A percentile compares a stretch with the other conserved stretches of the same genome.
Evolutionary conservation across 2,113 vertebrate genomes (phyloP).

Genomic region (Syrrhaptes paradoxus): DNA sequence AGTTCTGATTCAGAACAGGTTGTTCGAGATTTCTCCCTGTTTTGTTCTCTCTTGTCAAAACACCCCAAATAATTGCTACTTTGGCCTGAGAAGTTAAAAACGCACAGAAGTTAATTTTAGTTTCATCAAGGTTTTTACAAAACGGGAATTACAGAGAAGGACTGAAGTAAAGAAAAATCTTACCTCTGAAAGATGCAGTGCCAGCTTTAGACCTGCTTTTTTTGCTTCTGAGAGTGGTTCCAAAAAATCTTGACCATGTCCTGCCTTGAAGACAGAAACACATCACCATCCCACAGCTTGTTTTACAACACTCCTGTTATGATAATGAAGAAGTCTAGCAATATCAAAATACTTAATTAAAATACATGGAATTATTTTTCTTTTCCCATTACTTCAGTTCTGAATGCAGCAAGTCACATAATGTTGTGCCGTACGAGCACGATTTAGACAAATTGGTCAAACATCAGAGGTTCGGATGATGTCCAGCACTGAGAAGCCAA

Average conservation of each 20-base stretch:
- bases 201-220: slow-evolving; percentile 88
- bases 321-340: not conserved
- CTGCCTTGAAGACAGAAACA: slow-evolving; percentile 78
- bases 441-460: not conserved
- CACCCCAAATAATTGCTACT: not conserved
- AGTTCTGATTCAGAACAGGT: not conserved
- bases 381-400: not conserved
- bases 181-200: slow-evolving; percentile 95
- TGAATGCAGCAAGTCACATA: not conserved
- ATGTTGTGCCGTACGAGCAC: not conserved
- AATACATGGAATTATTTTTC: not conserved
- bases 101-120: not conserved
- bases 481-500: not conserved
- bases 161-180: not conserved
- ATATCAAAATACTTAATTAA: not conserved
- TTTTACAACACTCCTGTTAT: not conserved
- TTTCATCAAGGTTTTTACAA: not conserved
- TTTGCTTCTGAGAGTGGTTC: slow-evolving; percentile 87
- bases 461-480: not conserved
- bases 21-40: not conserved
- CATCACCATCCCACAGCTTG: not conserved
- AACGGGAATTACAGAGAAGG: not conserved
- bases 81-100: slow-evolving; percentile 7
- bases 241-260: slow-evolving; percentile 85
- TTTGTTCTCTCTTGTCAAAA: not conserved